These are phyloP conservation scores for Tachysurus fulvidraco DNA, from an alignment of 2,113 vertebrate species.

Conservation along the genomic window DNA sequence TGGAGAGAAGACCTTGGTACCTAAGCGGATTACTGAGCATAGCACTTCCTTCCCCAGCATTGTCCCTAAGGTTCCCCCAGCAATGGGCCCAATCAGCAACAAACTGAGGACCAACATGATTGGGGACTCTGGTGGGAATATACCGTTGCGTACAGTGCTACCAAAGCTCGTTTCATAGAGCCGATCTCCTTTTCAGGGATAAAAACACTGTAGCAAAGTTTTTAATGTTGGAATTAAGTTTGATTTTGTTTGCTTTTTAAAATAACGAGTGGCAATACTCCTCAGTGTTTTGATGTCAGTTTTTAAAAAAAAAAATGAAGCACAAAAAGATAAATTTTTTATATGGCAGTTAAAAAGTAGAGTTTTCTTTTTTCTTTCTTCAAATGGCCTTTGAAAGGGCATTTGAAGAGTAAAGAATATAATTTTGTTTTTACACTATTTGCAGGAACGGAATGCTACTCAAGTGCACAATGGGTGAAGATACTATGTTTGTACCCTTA, in stretches of 20 bases:
- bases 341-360: slow-evolving; percentile 40
- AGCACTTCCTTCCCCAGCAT: slow-evolving; percentile 86
- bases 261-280: slow-evolving; percentile 55
- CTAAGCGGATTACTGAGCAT: slow-evolving; percentile 80
- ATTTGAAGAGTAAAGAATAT: slow-evolving; percentile 57
- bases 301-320: slow-evolving; percentile 52
- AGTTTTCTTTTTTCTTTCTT: slow-evolving; percentile 49
- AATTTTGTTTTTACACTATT: slow-evolving; percentile 52
- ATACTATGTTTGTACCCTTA: neutral
- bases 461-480: slow-evolving; percentile 37
- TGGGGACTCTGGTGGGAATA: slow-evolving; percentile 77
- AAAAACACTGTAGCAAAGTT: slow-evolving; percentile 44
- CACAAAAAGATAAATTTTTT: slow-evolving; percentile 57
- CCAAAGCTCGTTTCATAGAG: slow-evolving; percentile 92
- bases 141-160: slow-evolving; percentile 90
- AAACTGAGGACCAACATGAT: slow-evolving; percentile 90
- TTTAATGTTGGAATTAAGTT: neutral
- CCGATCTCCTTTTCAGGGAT: slow-evolving; percentile 69
- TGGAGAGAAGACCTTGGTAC: slow-evolving; percentile 75
- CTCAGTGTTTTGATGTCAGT: slow-evolving; percentile 66
- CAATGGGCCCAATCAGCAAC: slow-evolving; percentile 75
- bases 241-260: slow-evolving; percentile 6
- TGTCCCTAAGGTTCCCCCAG: slow-evolving; percentile 78
- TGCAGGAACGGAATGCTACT: slow-evolving; percentile 27
- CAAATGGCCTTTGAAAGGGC: slow-evolving; percentile 54